Percentiles rank a stretch among this genome's conserved stretches.
phyloP scores from a whole-genome alignment of 2,113 vertebrate species.

The Ammodytes dubius region DNA sequence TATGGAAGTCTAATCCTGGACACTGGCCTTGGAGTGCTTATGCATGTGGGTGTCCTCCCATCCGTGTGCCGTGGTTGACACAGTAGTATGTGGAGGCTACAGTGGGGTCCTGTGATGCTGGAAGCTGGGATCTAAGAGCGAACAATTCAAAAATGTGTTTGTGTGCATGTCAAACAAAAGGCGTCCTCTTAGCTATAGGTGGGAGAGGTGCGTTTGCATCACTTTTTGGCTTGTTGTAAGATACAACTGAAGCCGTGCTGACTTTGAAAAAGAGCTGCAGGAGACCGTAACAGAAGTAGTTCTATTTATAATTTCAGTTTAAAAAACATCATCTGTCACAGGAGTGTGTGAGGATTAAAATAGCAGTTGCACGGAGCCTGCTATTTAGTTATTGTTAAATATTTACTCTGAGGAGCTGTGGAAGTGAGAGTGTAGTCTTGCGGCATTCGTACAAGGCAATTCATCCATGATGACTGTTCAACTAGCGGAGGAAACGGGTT shows the following conservation, averaged over 20 bases:
- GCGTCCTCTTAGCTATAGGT: conserved; percentile 7
- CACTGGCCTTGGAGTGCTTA: conserved; percentile 47
- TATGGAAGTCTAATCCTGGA: conserved; percentile 71
- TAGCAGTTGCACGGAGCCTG: conserved; percentile 57
- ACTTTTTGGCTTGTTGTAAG: conserved; percentile 21
- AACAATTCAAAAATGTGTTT: conserved; percentile 25
- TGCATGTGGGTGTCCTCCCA: conserved; percentile 57
- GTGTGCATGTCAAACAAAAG: conserved; percentile 25
- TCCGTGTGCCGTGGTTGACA: conserved; percentile 31
- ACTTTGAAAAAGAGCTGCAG: conserved; percentile 20
- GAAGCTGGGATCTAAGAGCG: conserved; percentile 5
- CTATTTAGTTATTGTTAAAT: conserved; percentile 75
- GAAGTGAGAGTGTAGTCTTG: conserved; percentile 48
- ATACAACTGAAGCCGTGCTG: conserved; percentile 2
- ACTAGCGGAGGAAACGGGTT: conserved; percentile 19
- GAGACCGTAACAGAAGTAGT: conserved; percentile 36
- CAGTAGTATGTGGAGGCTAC: conserved; percentile 25
- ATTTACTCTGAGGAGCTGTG: conserved; percentile 68
- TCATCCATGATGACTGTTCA: conserved; percentile 39
- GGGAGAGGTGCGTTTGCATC: background rate
- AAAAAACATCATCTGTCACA: conserved; percentile 66
- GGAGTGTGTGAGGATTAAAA: conserved; percentile 72
- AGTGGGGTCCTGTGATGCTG: background rate
- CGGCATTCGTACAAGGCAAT: conserved; percentile 18
- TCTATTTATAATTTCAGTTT: conserved; percentile 67